phyloP scores from a whole-genome alignment of 2,113 vertebrate genomes.

The Tachuris rubrigastra region DNA sequence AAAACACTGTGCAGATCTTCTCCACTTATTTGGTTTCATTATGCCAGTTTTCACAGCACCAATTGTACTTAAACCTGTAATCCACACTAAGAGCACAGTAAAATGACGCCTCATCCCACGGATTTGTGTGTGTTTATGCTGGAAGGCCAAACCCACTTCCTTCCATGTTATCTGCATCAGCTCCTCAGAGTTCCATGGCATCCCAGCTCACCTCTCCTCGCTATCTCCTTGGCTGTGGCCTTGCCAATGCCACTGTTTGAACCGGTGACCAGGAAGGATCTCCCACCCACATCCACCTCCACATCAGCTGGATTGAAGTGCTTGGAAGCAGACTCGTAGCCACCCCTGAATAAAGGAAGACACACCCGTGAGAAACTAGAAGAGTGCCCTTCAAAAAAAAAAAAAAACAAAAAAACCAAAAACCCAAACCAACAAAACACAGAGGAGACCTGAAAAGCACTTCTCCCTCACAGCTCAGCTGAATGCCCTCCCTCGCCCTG shows the following conservation, averaged over 20 bases:
- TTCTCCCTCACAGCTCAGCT: neutral
- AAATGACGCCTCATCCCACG: fast-evolving
- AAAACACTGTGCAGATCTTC: neutral
- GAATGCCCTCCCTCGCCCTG: neutral
- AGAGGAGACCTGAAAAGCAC: neutral
- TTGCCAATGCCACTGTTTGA: slow-evolving; percentile 85
- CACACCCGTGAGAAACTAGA: neutral
- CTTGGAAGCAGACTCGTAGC: slow-evolving; percentile 79
- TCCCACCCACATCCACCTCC: slow-evolving; percentile 77
- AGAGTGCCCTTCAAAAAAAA: fast-evolving
- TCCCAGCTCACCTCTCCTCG: slow-evolving; percentile 71
- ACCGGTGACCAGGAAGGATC: slow-evolving; percentile 78
- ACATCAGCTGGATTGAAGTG: slow-evolving; percentile 73
- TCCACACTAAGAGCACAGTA: neutral
- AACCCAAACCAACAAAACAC: too few relatives aligned
- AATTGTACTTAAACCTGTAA: neutral
- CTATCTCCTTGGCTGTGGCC: slow-evolving; percentile 76
- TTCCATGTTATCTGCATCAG: fast-evolving
- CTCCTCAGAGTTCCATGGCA: fast-evolving
- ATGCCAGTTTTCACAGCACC: neutral
- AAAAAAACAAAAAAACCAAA: too few relatives aligned
- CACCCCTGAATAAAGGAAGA: slow-evolving; percentile 60
- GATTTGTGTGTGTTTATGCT: fast-evolving
- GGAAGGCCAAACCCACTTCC: neutral
- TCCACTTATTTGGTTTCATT: neutral